Evolutionary conservation across 2,888 invertebrate genomes (phyloP).

Genomic region (Tipula vernalis): DNA sequence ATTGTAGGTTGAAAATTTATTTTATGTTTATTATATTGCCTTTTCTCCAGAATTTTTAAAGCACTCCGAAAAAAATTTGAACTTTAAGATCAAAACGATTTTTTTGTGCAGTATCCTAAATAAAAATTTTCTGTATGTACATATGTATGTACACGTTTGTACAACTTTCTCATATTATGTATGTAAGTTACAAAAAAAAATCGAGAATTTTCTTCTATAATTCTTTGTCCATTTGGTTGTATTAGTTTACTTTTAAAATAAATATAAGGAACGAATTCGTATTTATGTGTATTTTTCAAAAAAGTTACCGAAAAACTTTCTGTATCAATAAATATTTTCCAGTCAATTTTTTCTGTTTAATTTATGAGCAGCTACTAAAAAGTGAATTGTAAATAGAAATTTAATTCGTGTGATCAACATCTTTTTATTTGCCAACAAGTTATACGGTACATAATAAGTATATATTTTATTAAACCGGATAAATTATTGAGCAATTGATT

Average conservation of each 20-base stretch:
- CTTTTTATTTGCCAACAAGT: not conserved
- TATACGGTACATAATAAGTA: not conserved
- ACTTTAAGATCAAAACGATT: not conserved
- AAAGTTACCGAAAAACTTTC: not conserved
- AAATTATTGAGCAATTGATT: no score
- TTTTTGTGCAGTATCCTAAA: not conserved
- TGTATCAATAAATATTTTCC: not conserved
- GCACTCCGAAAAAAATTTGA: not conserved
- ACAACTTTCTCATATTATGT: not conserved
- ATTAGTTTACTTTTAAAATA: not conserved
- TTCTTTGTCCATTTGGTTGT: not conserved
- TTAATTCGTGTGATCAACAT: not conserved
- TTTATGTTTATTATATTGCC: not conserved
- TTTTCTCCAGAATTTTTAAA: not conserved
- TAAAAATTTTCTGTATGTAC: not conserved
- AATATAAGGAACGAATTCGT: not conserved
- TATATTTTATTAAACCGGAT: no score
- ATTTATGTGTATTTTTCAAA: not conserved
- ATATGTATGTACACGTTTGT: not conserved
- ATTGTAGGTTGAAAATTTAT: not conserved
- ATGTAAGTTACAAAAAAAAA: not conserved
- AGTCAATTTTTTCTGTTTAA: not conserved
- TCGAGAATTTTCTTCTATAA: not conserved
- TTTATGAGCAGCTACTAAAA: not conserved
- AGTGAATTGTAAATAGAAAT: not conserved